Base-by-base conservation (phyloP, 2,113 vertebrate genomes). In the Agelaius tricolor region DNA sequence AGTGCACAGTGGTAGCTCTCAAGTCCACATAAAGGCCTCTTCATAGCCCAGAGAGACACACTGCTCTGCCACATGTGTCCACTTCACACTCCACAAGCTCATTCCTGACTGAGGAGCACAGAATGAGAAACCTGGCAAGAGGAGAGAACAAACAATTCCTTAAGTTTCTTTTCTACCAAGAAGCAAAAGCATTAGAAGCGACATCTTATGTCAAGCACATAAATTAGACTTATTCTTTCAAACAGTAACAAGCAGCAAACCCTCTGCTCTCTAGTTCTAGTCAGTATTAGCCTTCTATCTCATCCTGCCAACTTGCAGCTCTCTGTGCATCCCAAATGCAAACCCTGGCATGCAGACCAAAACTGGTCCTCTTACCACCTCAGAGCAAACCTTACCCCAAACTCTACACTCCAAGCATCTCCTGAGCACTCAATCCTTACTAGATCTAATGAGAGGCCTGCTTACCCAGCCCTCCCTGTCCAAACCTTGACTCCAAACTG, bases 251-350 rank as follows among this genome's bases (percentile, higher is more conserved):
- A 39, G 11, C 12, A 69, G 47, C 15, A 79, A 62, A 55, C 8
- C 8, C 18, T 77, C 23, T 17, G 1, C 7, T 88, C n/a, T 18
- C 26, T 23, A 33, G n/a, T 74, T 58, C 71, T 54, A 65, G 14
- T 23, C 30, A 41, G n/a, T 37, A 58, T 47, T 28, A 62, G 28
- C 43, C 43, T 54, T 63, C 15, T n/a, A 46, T 23, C 57, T 66
- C 3, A 0, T 62, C 31, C 43, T 67, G 61, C 13, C 43, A 75
- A 13, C 31, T 46, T 1, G 0, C 44, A 63, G 47, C 22, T 59
- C 63, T 73, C 61, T 27, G 20, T 3, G 3, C 19, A 21, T 55
- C 44, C 54, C 67, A 55, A 63, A 75, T 5, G 3, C 22, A n/a
- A 85, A 47, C 6, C 12, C 31, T 47, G 49, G 10, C 16, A 39